These are phyloP conservation scores for Phrynocephalus forsythii DNA, from an alignment of 2,797 vertebrate genomes.

Conservation along the genomic window DNA sequence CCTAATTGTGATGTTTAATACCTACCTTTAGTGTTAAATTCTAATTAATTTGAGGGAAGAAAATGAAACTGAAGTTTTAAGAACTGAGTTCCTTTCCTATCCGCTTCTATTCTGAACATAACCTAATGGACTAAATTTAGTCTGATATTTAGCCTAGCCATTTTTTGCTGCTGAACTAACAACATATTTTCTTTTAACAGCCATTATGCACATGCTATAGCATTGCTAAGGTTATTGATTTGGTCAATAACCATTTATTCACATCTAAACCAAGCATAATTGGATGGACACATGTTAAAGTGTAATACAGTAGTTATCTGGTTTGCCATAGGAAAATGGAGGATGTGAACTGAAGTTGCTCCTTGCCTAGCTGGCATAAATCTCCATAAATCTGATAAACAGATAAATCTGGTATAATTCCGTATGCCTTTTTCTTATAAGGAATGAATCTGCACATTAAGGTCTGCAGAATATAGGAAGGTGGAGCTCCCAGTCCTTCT, in stretches of 20 bases:
- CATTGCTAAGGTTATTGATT: conserved; percentile 61
- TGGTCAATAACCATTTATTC: conserved; percentile 65
- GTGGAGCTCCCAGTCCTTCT: not conserved
- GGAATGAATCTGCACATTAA: not conserved
- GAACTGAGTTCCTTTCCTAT: conserved; percentile 57
- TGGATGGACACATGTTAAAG: conserved; percentile 60
- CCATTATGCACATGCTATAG: conserved; percentile 56
- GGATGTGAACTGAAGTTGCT: conserved; percentile 32
- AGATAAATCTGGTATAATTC: conserved; percentile 32
- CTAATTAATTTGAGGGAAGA: conserved; percentile 67
- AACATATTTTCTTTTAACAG: conserved; percentile 55
- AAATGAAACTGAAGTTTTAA: conserved; percentile 63
- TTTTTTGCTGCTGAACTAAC: conserved; percentile 52
- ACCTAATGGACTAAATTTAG: conserved; percentile 57
- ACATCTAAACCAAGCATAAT: conserved; percentile 59
- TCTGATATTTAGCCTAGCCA: conserved; percentile 53
- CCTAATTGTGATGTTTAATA: conserved; percentile 62
- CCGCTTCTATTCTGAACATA: conserved; percentile 58
- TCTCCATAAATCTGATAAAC: not conserved
- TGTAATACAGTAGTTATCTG: conserved; percentile 60
- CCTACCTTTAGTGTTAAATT: conserved; percentile 65
- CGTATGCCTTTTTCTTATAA: not conserved
- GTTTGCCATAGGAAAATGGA: conserved; percentile 56
- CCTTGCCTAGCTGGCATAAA: conserved; percentile 46
- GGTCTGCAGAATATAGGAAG: not conserved